A percentile compares a stretch with the other conserved stretches of the same genome.
Evolutionary conservation across 2,888 invertebrate genomes (phyloP).

Genomic region (Lymantria dispar): DNA sequence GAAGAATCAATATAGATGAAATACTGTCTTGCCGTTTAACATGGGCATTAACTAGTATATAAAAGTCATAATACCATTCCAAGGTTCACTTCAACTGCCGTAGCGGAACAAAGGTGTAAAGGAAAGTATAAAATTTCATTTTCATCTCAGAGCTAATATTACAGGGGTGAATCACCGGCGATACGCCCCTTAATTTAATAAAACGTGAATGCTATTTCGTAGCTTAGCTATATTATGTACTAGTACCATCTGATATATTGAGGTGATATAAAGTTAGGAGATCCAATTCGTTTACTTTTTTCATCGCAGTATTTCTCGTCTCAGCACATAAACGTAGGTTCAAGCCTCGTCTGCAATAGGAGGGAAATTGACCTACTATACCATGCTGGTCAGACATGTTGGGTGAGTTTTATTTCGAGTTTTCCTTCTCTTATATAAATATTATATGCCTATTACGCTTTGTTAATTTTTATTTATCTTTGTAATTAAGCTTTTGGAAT

Average conservation of each 20-base stretch:
- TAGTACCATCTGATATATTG: slow-evolving; percentile 4
- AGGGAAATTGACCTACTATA: no score
- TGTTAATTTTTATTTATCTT: no score
- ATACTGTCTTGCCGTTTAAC: no score
- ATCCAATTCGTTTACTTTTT: not conserved
- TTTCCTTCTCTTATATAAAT: no score
- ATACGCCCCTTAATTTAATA: slow-evolving; percentile 28
- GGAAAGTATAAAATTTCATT: slow-evolving; percentile 42
- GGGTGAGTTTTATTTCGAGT: no score
- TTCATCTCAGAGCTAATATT: slow-evolving; percentile 38
- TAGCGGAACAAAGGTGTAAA: slow-evolving; percentile 9
- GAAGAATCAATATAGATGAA: no score
- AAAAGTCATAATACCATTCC: slow-evolving; percentile 11
- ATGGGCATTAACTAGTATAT: not conserved
- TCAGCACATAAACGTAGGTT: no score
- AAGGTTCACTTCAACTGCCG: slow-evolving; percentile 11
- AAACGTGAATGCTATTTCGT: slow-evolving; percentile 16
- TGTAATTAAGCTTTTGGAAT: no score
- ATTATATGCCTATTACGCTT: no score
- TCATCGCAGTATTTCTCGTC: no score
- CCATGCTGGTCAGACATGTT: no score
- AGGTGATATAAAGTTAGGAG: not conserved
- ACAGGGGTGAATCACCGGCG: slow-evolving; percentile 38
- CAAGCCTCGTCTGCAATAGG: no score
- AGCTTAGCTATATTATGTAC: slow-evolving; percentile 9